Conservation (phyloP, 2,888 invertebrate species). For the Tachystola acroxantha region DNA sequence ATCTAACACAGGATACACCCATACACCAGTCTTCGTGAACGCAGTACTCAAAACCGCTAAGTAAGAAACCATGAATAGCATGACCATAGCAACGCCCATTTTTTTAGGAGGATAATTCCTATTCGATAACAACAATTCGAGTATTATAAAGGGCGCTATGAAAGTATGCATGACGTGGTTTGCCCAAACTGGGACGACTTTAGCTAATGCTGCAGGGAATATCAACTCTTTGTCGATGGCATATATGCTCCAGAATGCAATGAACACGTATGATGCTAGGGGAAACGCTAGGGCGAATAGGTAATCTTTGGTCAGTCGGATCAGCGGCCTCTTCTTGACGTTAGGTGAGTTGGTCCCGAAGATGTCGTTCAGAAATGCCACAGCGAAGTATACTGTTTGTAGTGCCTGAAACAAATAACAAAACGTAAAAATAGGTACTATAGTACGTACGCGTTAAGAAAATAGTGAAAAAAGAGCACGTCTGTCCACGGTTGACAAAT, state of each 20-base stretch:
- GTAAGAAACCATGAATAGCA: conserved; percentile 80
- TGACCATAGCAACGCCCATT: conserved; percentile 77
- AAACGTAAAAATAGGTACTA: background rate
- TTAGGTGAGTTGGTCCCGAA: conserved; percentile 82
- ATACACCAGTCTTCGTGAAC: conserved; percentile 82
- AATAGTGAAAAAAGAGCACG: no score
- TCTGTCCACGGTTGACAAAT: no score
- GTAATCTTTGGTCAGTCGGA: conserved; percentile 82
- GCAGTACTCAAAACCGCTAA: conserved; percentile 84
- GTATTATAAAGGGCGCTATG: conserved; percentile 84
- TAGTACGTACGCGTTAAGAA: no score
- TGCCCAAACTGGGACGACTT: conserved; percentile 90
- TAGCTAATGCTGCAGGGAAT: conserved; percentile 87
- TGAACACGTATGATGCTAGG: conserved; percentile 87
- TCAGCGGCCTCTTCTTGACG: conserved; percentile 76
- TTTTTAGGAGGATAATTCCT: conserved; percentile 84
- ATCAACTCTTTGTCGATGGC: conserved; percentile 91
- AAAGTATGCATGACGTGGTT: conserved; percentile 94
- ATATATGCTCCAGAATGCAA: conserved; percentile 92
- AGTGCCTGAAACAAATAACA: conserved; percentile 79
- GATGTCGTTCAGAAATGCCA: conserved; percentile 86
- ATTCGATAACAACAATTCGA: conserved; percentile 85
- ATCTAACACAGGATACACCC: conserved; percentile 94
- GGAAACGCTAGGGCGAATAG: conserved; percentile 85
- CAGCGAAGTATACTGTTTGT: conserved; percentile 85